Conservation (phyloP, 2,113 vertebrate genomes). For the Apus apus region DNA sequence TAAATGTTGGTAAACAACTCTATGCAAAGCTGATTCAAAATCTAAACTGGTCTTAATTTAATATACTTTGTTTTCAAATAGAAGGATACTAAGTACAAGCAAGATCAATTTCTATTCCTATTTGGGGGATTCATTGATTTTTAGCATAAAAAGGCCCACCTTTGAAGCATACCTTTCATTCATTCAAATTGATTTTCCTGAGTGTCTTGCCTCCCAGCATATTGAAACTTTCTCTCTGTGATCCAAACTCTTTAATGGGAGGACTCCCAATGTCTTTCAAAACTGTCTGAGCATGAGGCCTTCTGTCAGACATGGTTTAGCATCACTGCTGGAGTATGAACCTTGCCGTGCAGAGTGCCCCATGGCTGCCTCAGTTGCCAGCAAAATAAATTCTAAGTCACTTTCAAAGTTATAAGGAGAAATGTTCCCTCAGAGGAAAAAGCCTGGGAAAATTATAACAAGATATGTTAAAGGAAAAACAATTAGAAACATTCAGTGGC, state of each 20-base stretch:
- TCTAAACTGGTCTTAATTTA: neutral
- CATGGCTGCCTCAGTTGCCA: neutral
- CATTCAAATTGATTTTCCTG: constrained; percentile 54
- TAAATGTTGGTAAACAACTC: neutral
- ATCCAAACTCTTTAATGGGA: neutral
- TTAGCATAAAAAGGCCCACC: neutral
- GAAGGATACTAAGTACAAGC: neutral
- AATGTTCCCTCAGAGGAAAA: neutral
- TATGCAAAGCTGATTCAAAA: neutral
- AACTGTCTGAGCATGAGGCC: neutral
- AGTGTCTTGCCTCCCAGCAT: constrained; percentile 15
- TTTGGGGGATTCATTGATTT: constrained; percentile 51
- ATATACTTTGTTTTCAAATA: constrained; percentile 15
- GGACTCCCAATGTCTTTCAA: neutral
- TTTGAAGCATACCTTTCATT: constrained; percentile 62
- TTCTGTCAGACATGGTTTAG: neutral
- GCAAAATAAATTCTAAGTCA: neutral
- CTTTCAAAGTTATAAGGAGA: neutral
- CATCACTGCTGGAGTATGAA: neutral
- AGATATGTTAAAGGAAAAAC: neutral
- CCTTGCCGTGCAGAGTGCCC: neutral
- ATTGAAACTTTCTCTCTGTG: neutral
- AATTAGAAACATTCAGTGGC: neutral
- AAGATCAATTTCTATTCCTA: constrained; percentile 36
- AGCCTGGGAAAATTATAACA: neutral